Base-by-base conservation (phyloP, 2,113 vertebrate species). In the Mobula birostris region DNA sequence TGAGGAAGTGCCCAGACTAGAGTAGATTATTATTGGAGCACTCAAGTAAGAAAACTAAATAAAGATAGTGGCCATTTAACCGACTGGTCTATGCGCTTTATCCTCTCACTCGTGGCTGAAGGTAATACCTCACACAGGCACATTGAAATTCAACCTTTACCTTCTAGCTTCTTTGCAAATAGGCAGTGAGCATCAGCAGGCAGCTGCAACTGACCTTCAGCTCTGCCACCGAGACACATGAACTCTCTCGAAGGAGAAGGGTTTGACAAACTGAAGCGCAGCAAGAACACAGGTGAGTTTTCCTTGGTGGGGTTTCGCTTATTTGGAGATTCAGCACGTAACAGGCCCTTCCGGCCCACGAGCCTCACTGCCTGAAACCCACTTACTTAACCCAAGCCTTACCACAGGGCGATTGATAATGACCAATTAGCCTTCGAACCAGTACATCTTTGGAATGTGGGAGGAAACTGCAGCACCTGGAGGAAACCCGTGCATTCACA, bases 21-120 rank as follows among this genome's bases (percentile, higher is more conserved):
- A 48, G 70, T 74, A 74, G 32, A 48, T 93, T 40, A 72, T 92
- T 92, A 93, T 56, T 93, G 36, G n/a, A 93, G 24, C 48, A 93
- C 48, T 93, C 36, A 93, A 93, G 40, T 19, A 48, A 72, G 40
- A 74, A 93, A 93, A 27, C 68, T 56, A 56, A 24, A 93, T 40
- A 36, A 56, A 74, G 40, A 76, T 56, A 56, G 24, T 70, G 61
- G 29, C 83, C 83, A 61, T 63, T 58, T n/a, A n/a, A 68, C 32
- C 29, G 9, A 24, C 9, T 4, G 58, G 14, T 32, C 29, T 66
- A 24, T 9, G 66, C 8, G 19, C 48, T 15, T 32, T 15, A 15
- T 40, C 32, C 79, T 80, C 79, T 27, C 82, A 19, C 5, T 92
- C 68, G 11, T 32, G 70, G 32, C 66, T 17, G n/a, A 90, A 68